A percentile compares a stretch with the other conserved stretches of the same genome.
Conservation (phyloP, 2,888 invertebrate species). For the Zygogramma bicolorata region DNA sequence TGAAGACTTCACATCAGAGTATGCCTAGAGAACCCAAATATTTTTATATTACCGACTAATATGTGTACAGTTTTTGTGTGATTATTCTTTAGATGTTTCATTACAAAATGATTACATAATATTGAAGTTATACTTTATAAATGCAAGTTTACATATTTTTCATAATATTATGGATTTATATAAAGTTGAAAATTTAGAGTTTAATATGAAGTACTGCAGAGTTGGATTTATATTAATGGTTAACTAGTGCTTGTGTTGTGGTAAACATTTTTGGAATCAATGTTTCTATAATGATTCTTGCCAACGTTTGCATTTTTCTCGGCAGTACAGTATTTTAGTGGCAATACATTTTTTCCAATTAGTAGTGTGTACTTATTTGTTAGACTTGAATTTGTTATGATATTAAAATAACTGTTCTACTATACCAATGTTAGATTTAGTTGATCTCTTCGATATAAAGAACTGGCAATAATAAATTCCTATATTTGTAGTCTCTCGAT, state of each 20-base stretch:
- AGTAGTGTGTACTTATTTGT: constrained; percentile 23
- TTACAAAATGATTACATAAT: constrained; percentile 13
- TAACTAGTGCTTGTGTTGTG: neutral
- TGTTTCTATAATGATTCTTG: no score
- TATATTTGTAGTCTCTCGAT: constrained; percentile 44
- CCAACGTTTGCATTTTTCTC: no score
- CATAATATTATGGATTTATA: neutral
- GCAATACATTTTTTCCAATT: constrained; percentile 9
- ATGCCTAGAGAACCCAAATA: constrained; percentile 54
- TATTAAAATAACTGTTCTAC: neutral
- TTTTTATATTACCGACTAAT: constrained; percentile 46
- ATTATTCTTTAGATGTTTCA: constrained; percentile 28
- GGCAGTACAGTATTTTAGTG: constrained; percentile 26
- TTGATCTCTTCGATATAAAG: constrained; percentile 38
- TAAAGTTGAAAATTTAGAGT: neutral
- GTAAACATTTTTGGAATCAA: no score
- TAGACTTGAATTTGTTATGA: neutral
- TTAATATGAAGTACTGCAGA: neutral
- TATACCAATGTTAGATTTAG: constrained; percentile 46
- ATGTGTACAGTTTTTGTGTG: constrained; percentile 27
- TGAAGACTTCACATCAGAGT: constrained; percentile 30
- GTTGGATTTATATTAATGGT: neutral
- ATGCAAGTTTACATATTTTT: constrained; percentile 30
- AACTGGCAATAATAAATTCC: constrained; percentile 55
- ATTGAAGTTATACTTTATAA: constrained; percentile 15